Conservation (phyloP, 2,888 invertebrate genomes). For the Xanthorhoe designata region DNA sequence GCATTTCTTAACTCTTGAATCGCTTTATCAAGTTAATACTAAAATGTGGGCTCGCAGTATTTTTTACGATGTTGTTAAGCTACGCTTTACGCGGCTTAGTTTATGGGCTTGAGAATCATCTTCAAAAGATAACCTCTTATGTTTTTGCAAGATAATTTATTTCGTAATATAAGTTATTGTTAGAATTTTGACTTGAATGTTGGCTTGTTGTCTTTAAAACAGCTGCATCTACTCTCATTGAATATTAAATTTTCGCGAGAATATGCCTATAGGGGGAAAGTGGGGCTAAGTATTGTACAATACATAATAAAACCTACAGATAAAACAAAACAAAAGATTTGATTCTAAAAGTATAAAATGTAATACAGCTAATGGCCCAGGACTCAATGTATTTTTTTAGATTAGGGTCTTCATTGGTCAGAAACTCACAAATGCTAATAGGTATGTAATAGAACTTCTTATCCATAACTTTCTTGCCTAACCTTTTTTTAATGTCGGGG, state of each 20-base stretch:
- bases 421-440: too few relatives aligned
- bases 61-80: slow-evolving; percentile 7
- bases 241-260: not conserved
- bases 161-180: not conserved
- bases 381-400: too few relatives aligned
- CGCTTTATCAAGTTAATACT: slow-evolving; percentile 5
- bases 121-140: not conserved
- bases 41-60: slow-evolving; percentile 1
- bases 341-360: too few relatives aligned
- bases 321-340: not conserved
- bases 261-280: not conserved
- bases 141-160: not conserved
- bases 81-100: slow-evolving; percentile 7
- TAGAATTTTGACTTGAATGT: not conserved
- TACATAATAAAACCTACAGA: too few relatives aligned
- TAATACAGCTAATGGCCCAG: too few relatives aligned
- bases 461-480: too few relatives aligned
- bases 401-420: too few relatives aligned
- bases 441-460: too few relatives aligned
- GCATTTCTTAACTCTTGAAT: not conserved
- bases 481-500: too few relatives aligned
- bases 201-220: not conserved
- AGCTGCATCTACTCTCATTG: not conserved
- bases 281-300: not conserved
- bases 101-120: not conserved